Percentiles rank a stretch among this genome's conserved stretches.
phyloP scores from a whole-genome alignment of 2,797 vertebrate species.

The Acanthurus lineatus region DNA sequence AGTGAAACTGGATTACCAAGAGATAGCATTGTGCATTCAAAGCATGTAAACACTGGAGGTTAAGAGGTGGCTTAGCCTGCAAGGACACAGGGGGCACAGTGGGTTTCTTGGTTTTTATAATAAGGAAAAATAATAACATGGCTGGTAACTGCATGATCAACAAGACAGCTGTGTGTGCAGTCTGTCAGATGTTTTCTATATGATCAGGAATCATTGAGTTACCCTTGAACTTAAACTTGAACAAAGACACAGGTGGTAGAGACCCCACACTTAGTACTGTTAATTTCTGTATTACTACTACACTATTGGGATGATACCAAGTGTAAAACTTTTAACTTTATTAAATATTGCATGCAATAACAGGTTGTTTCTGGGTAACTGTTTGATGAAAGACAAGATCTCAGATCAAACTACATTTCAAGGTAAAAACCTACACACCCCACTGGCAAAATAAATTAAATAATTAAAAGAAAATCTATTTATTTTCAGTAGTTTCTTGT shows the following conservation, averaged over 20 bases:
- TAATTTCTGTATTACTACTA: neutral
- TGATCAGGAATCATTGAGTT: neutral
- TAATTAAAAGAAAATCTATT: neutral
- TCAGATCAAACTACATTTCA: neutral
- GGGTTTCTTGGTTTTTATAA: constrained; percentile 15
- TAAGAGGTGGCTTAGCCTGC: constrained; percentile 35
- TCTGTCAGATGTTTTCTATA: neutral
- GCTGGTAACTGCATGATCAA: neutral
- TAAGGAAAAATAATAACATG: neutral
- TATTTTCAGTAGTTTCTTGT: neutral
- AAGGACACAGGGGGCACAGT: constrained; percentile 33
- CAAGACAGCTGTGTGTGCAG: neutral
- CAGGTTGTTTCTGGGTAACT: neutral
- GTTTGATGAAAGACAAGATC: neutral
- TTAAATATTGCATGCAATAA: neutral
- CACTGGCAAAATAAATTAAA: neutral
- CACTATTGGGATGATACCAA: neutral
- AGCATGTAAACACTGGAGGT: constrained; percentile 36
- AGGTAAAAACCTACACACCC: neutral
- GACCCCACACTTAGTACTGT: neutral
- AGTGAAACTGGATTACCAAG: constrained; percentile 48
- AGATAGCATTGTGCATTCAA: constrained; percentile 4
- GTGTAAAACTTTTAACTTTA: neutral
- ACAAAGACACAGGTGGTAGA: constrained; percentile 5
- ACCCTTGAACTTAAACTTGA: constrained; percentile 33